Base-by-base conservation (phyloP, 2,797 vertebrate genomes). In the Tolypeutes matacus region DNA sequence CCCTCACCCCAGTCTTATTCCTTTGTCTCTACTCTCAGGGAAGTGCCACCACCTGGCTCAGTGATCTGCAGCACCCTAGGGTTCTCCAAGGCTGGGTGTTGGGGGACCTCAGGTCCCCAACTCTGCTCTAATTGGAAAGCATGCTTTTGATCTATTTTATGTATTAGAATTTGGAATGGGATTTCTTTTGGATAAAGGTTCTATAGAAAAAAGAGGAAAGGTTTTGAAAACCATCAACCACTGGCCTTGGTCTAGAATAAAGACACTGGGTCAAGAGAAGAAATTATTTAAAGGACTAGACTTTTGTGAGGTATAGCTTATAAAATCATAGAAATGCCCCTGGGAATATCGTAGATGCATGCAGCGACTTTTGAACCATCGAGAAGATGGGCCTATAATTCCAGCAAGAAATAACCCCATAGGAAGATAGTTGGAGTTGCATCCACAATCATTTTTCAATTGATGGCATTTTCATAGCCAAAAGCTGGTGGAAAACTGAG, bases 161-260 rank as follows among this genome's bases (percentile, higher is more conserved):
- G 11, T 76, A 56, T 13, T 78, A 31, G 60, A 72, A 31, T 91
- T 92, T 53, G 58, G 64, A 67, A 80, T 84, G 83, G 51, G 27
- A 64, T 96, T 93, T 94, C 70, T 90, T 84, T n/a, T 21, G 12
- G 20, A 21, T 72, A 82, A 94, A 64, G 6, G 6, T 78, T 89
- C 78, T 85, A 42, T 11, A 64, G 53, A 21, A 15, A 72, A 60
- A 64, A 36, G n/a, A 77, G 46, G 77, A 69, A 39, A 20, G 56
- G 58, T 77, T 80, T 93, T 76, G 58, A 85, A 84, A 94, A 78
- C n/a, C 1, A 12, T 21, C 31, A 51, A 10, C 7, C 13, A 0
- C 9, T 81, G 69, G 29, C 17, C 36, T 80, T 39, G 27, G n/a
- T 87, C 67, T 91, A 21, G 72, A 51, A n/a, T 77, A 86, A 95